Evolutionary conservation across 2,888 invertebrate genomes (phyloP), one percentile per base, ranked within the genome.

Genomic region (Zaprionus lineosus): DNA sequence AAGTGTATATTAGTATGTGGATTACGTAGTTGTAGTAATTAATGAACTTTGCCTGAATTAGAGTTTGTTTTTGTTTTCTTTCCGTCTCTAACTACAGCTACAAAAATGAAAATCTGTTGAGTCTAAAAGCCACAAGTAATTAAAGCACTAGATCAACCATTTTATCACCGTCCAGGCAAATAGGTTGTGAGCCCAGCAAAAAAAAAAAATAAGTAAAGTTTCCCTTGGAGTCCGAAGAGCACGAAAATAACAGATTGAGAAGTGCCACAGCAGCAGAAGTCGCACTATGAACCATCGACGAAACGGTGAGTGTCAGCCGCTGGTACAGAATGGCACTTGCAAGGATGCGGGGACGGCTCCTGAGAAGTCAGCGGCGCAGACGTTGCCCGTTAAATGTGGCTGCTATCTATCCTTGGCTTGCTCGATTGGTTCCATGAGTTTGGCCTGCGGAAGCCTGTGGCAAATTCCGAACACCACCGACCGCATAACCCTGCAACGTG

Each of bases 401-500:
- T 90, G 90, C 58, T 90, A 89, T 60, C 77, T 90, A 29, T 89
- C 90, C 19, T 58, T 90, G 51, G 90, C 90, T 52, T 90, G 88
- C 55, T 90, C 90, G 33, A 89, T 90, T 73, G 90, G 90, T 1
- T 90, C 90, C 14, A 86, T 90, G 37, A 83, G 89, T 21, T 70
- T 90, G 67, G 90, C 90, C 26, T 89, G 89, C 55, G 89, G 90
- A 55, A 90, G 89, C 58, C 70, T 90, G 18, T 70, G 89, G 61
- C 88, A 90, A 61, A 87, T 90, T 48, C 88, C 88, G 15, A 89
- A 89, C 37, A 86, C 85, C 51, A 89, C 88, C 47, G 91, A 91
- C 88, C 93, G 93, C 68, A 92, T 94, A 53, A 92, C 93, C 4
- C 82, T 92, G 41, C 91, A 91, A 50, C 92, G 93, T 14, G 94